Evolutionary conservation across 2,113 vertebrate species (phyloP).

Genomic region (Syngnathoides biaculeatus): DNA sequence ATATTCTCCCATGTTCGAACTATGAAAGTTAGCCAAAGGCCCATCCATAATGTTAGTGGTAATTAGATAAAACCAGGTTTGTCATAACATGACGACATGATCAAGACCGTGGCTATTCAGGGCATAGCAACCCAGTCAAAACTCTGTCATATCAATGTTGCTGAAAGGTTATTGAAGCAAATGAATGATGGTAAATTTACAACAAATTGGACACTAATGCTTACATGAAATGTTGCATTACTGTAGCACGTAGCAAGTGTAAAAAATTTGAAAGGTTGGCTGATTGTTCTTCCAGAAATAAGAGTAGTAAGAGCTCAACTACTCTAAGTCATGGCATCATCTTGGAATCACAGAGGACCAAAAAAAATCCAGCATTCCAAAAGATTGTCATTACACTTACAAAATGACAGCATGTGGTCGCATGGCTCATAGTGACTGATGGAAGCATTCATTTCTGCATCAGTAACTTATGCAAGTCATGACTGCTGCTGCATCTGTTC

Average conservation of each 20-base stretch:
- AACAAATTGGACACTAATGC: neutral
- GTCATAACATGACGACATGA: too few species aligned
- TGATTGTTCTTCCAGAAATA: neutral
- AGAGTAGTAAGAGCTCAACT: neutral
- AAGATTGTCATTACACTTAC: constrained; percentile 10
- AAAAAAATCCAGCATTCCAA: constrained; percentile 3
- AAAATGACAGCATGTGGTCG: constrained; percentile 17
- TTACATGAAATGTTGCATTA: neutral
- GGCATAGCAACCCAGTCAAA: too few species aligned
- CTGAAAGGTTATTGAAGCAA: neutral
- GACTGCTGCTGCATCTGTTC: constrained; percentile 48
- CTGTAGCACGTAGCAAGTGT: neutral
- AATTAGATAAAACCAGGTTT: neutral
- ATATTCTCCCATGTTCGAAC: neutral
- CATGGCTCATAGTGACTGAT: constrained; percentile 20
- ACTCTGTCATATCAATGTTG: too few species aligned
- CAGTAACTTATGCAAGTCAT: constrained; percentile 43
- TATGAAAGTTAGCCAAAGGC: neutral
- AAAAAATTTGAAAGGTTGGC: neutral
- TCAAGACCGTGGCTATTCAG: too few species aligned
- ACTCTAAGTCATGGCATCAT: neutral
- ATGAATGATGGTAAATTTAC: neutral
- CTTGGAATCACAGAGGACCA: constrained; percentile 1
- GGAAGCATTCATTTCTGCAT: constrained; percentile 46
- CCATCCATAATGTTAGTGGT: too few species aligned